These are phyloP conservation scores for Fragum whitleyi DNA, from an alignment of 2,888 invertebrate genomes.

Conservation along the genomic window DNA sequence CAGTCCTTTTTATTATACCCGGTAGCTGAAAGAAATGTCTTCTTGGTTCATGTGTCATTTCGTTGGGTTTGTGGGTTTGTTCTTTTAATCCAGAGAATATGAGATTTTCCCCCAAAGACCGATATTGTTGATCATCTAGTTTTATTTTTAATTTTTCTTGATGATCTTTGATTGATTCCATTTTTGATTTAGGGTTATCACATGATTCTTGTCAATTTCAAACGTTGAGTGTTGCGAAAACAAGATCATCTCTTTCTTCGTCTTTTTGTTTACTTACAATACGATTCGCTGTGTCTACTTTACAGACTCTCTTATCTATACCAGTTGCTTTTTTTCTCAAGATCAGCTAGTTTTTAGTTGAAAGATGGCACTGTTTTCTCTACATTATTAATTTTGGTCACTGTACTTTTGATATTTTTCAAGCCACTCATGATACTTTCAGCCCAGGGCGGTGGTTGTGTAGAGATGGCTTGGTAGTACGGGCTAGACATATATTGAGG, in stretches of 20 bases:
- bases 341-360: neutral
- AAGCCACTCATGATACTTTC: neutral
- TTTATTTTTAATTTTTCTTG: neutral
- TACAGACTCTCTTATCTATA: neutral
- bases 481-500: neutral
- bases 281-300: neutral
- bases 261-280: neutral
- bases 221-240: neutral
- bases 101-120: neutral
- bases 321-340: neutral
- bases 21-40: too few relatives aligned
- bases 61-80: neutral
- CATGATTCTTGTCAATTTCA: neutral
- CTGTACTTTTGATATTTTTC: neutral
- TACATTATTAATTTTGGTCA: neutral
- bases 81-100: neutral
- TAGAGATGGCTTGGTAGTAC: neutral
- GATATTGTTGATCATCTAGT: neutral
- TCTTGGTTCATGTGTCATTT: too few relatives aligned
- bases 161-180: neutral
- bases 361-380: neutral
- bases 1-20: too few relatives aligned
- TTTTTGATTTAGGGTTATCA: neutral
- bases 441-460: conserved; percentile 1
- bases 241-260: neutral